A percentile compares a stretch with the other conserved stretches of the same genome.
These are phyloP conservation scores for Leptopterna dolabrata DNA, from an alignment of 2,888 invertebrate species.

Conservation along the genomic window DNA sequence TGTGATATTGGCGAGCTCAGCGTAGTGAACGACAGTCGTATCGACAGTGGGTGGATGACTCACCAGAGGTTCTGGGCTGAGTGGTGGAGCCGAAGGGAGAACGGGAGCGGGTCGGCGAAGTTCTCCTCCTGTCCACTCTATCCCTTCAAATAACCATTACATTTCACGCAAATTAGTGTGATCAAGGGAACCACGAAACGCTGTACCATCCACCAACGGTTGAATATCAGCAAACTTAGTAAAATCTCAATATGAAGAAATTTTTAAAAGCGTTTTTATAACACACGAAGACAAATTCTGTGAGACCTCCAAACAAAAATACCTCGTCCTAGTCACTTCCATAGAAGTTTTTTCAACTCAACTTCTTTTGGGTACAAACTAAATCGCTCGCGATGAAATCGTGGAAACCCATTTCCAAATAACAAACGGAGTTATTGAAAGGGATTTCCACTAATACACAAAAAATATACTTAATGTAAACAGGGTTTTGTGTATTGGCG, in stretches of 20 bases:
- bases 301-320: not conserved
- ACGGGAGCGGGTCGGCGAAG: constrained; percentile 13
- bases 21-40: constrained; percentile 60
- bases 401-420: too few relatives aligned
- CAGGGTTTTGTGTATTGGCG: too few relatives aligned
- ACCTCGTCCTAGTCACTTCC: too few relatives aligned
- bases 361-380: too few relatives aligned
- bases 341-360: too few relatives aligned
- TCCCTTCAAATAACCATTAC: constrained; percentile 30
- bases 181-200: constrained; percentile 2
- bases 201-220: not conserved
- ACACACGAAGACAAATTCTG: not conserved
- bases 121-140: constrained; percentile 25
- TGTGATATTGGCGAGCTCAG: constrained; percentile 65
- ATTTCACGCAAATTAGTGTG: not conserved
- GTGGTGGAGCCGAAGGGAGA: constrained; percentile 54
- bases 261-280: not conserved
- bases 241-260: not conserved
- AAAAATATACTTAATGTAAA: too few relatives aligned
- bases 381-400: too few relatives aligned
- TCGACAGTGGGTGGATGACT: constrained; percentile 49
- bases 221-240: not conserved
- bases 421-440: too few relatives aligned
- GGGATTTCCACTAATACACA: too few relatives aligned
- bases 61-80: constrained; percentile 59